These are phyloP conservation scores for Mobula hypostoma DNA, from an alignment of 2,113 vertebrate genomes.

Conservation along the genomic window DNA sequence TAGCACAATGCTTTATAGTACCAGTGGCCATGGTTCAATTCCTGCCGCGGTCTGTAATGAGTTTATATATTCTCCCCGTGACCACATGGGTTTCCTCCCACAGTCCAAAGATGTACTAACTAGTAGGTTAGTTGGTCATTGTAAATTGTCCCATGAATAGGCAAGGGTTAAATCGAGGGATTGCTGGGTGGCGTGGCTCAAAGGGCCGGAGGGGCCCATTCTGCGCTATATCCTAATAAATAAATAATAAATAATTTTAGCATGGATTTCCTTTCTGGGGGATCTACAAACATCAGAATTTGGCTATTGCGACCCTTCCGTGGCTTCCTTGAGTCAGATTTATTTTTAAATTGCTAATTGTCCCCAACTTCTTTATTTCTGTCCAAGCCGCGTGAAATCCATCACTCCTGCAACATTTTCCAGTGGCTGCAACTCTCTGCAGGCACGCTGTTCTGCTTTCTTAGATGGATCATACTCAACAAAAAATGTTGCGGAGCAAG, in stretches of 20 bases:
- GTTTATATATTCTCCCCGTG: too few relatives aligned
- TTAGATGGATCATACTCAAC: neutral
- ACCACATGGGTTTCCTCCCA: too few relatives aligned
- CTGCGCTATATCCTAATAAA: too few relatives aligned
- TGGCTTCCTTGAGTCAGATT: neutral
- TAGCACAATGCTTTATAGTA: too few relatives aligned
- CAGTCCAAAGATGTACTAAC: too few relatives aligned
- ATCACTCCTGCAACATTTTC: neutral
- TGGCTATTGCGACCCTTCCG: neutral
- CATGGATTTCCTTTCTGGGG: neutral
- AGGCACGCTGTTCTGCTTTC: neutral
- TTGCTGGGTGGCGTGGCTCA: too few relatives aligned
- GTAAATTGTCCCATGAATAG: too few relatives aligned
- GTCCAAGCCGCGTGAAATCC: neutral
- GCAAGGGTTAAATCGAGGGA: too few relatives aligned
- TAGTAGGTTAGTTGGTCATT: too few relatives aligned
- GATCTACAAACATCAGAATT: neutral
- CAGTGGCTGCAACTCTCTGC: neutral
- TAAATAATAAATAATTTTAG: neutral
- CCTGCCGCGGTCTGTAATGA: too few relatives aligned
- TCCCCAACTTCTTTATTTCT: neutral
- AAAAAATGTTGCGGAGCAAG: neutral
- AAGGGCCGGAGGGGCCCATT: too few relatives aligned
- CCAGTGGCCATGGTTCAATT: too few relatives aligned
- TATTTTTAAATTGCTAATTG: neutral